Evolutionary conservation across 2,797 vertebrate genomes (phyloP).

Genomic region (Peromyscus attwateri): DNA sequence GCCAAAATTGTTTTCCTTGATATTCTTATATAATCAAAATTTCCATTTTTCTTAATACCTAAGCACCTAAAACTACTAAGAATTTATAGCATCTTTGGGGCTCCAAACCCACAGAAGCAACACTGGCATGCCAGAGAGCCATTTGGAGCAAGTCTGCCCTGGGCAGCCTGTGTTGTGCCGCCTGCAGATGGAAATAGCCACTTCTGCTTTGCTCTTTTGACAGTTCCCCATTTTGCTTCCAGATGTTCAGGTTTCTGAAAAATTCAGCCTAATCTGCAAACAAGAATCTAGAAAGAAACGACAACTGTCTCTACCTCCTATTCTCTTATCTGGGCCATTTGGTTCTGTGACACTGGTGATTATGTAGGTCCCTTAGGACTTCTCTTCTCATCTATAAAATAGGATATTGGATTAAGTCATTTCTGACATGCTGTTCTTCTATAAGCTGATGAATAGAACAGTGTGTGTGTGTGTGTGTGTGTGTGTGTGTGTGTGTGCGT

Average conservation of each 20-base stretch:
- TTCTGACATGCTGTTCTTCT: neutral
- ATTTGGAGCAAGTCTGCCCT: neutral
- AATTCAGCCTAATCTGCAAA: neutral
- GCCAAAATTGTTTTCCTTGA: slow-evolving; percentile 10
- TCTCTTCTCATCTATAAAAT: neutral
- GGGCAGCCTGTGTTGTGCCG: neutral
- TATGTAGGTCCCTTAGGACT: neutral
- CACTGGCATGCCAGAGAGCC: neutral
- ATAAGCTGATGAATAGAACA: neutral
- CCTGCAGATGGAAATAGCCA: neutral
- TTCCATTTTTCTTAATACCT: neutral
- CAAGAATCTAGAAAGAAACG: neutral
- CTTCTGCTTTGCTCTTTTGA: neutral
- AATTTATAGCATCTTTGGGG: neutral
- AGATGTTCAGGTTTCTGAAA: neutral
- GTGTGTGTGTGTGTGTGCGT: neutral
- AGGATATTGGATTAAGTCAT: neutral
- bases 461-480: neutral
- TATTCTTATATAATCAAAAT: neutral
- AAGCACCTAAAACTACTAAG: neutral
- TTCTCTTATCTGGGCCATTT: neutral
- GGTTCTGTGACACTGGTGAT: neutral
- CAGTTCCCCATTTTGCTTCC: neutral
- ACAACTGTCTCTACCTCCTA: neutral
- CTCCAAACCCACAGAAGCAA: neutral